These are phyloP conservation scores for Ctenopoma multispine DNA, from an alignment of 2,797 vertebrate species.

Conservation along the genomic window DNA sequence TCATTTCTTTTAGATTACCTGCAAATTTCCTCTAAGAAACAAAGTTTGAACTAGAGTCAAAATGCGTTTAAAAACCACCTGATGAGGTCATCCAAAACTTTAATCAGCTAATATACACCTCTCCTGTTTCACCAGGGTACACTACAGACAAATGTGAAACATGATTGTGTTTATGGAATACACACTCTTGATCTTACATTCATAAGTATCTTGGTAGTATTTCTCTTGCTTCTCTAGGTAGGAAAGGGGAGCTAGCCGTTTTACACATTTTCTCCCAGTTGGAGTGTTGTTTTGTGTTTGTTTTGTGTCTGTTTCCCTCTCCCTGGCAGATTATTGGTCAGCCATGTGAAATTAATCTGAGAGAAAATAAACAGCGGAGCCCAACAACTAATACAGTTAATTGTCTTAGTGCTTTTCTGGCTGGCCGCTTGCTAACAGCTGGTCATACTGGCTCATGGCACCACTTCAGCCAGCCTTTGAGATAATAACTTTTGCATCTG, in stretches of 20 bases:
- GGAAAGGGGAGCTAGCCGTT: constrained; percentile 32
- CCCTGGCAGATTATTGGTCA: constrained; percentile 74
- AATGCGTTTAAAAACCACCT: constrained; percentile 40
- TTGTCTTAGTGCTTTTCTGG: constrained; percentile 91
- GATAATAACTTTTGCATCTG: constrained; percentile 99
- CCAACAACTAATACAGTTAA: constrained; percentile 95
- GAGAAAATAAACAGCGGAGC: constrained; percentile 91
- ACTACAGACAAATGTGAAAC: constrained; percentile 25
- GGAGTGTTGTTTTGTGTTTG: constrained; percentile 59
- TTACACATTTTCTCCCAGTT: constrained; percentile 60
- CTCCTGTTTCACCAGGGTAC: constrained; percentile 11
- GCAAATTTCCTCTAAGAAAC: constrained; percentile 43
- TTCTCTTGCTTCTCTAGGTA: constrained; percentile 35
- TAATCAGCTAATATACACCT: constrained; percentile 9
- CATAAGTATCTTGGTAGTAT: constrained; percentile 52
- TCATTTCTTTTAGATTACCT: constrained; percentile 33
- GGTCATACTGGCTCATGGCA: constrained; percentile 94
- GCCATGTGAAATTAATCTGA: constrained; percentile 93
- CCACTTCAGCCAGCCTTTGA: constrained; percentile 95
- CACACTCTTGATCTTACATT: constrained; percentile 43
- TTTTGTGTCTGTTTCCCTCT: constrained; percentile 56
- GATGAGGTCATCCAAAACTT: constrained; percentile 50
- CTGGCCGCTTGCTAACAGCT: constrained; percentile 96
- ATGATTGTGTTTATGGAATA: constrained; percentile 33
- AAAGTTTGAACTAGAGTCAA: constrained; percentile 49